Percentiles rank a stretch among this genome's conserved stretches.
phyloP scores from a whole-genome alignment of 2,888 invertebrate species.

The Callyntrura guangdongensis region DNA sequence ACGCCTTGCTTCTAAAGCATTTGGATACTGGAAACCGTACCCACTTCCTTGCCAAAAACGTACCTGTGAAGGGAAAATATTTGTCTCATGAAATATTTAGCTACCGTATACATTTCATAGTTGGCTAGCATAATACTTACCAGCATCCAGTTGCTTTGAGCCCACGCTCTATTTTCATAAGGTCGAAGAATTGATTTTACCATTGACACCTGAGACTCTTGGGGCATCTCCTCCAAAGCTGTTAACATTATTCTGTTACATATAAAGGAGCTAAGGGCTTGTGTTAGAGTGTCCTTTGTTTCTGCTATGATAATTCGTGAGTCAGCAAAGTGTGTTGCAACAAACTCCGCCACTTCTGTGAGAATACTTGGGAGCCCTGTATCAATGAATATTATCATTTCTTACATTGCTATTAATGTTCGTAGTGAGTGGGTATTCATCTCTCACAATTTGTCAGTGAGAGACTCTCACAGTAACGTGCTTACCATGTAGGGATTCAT shows the following conservation, averaged over 20 bases:
- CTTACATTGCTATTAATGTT: no score
- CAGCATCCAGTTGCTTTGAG: slow-evolving; percentile 94
- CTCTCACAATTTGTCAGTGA: background rate
- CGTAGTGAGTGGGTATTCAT: no score
- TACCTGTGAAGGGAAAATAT: background rate
- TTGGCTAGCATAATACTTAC: slow-evolving; percentile 86
- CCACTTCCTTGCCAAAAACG: slow-evolving; percentile 95
- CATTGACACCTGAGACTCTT: slow-evolving; percentile 89
- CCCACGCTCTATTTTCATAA: slow-evolving; percentile 93
- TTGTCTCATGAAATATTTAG: background rate
- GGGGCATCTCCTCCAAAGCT: slow-evolving; percentile 91
- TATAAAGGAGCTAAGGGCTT: slow-evolving; percentile 92
- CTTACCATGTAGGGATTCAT: slow-evolving; percentile 88
- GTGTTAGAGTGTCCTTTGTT: slow-evolving; percentile 91
- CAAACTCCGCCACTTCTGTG: slow-evolving; percentile 89
- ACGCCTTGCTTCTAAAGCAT: slow-evolving; percentile 87
- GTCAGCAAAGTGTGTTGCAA: slow-evolving; percentile 92
- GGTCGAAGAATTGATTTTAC: slow-evolving; percentile 91
- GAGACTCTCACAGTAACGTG: background rate
- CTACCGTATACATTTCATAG: no score
- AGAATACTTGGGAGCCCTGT: slow-evolving; percentile 63
- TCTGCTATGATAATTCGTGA: slow-evolving; percentile 91
- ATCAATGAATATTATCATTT: slow-evolving; percentile 15
- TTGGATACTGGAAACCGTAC: slow-evolving; percentile 90
- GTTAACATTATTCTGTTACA: slow-evolving; percentile 91